Conservation (phyloP, 2,888 invertebrate genomes). For the Graphium colonna region DNA sequence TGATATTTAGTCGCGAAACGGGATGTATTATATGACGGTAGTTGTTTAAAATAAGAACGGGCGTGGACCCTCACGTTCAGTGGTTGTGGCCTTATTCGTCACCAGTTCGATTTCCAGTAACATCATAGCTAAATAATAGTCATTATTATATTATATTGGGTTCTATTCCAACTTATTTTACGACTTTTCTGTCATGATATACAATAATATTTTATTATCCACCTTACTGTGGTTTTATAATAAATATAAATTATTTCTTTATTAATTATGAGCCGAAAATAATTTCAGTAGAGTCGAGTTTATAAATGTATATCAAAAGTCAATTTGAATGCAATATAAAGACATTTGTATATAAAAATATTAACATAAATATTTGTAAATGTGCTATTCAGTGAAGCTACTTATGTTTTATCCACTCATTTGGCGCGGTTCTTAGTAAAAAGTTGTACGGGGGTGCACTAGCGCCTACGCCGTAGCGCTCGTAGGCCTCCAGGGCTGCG, state of each 20-base stretch:
- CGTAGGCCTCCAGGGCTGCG: conserved; percentile 49
- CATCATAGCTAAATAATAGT: background rate
- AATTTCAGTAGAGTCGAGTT: too few species aligned
- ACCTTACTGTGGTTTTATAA: too few species aligned
- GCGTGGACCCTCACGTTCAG: conserved; percentile 40
- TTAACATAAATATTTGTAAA: background rate
- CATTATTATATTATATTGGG: too few species aligned
- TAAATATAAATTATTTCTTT: too few species aligned
- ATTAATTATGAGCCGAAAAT: too few species aligned
- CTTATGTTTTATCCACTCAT: conserved; percentile 77
- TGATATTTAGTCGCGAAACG: conserved; percentile 80
- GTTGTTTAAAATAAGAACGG: conserved; percentile 79
- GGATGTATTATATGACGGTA: conserved; percentile 79
- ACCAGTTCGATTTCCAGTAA: conserved; percentile 52
- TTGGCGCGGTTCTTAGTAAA: conserved; percentile 78
- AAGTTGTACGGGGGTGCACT: conserved; percentile 67
- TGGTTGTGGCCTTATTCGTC: conserved; percentile 21
- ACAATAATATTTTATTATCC: too few species aligned
- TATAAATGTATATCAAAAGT: too few species aligned
- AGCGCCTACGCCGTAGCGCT: conserved; percentile 51
- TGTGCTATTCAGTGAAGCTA: conserved; percentile 60
- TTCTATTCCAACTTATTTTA: too few species aligned
- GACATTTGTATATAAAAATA: too few species aligned
- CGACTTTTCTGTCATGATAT: too few species aligned
- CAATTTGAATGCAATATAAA: too few species aligned